Base-by-base conservation (phyloP, 2,797 vertebrate genomes). In the Lophotriccus pileatus region DNA sequence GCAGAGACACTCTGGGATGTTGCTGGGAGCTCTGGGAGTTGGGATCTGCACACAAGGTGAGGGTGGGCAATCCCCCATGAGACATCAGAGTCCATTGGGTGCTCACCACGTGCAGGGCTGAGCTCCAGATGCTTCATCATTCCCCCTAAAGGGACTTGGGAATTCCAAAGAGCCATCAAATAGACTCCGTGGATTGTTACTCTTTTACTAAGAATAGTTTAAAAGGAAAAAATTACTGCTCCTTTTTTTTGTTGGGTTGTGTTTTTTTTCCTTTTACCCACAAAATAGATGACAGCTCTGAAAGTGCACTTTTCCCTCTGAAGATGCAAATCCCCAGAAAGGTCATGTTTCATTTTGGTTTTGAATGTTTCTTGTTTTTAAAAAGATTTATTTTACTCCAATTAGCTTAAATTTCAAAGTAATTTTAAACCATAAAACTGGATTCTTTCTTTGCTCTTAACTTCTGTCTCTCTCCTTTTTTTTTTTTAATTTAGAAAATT, bases 361-460 rank as follows among this genome's bases (percentile, higher is more conserved):
- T 91, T 72, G 87, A 75, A 63, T 94, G 89, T 96, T 94, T 94
- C 93, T 89, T 89, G 78, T 92, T 96, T 94, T 70, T 64, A 53
- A 91, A 39, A 87, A 91, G 60, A 76, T 87, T 89, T 89, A 30
- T 94, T 89, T 95, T 80, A 46, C 60, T 92, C 60, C 91, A 92
- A 95, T 92, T 96, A 96, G 79, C 79, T 96, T 87, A 83, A 60
- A 93, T 96, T 96, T 96, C 96, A 91, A 96, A 96, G 95, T 77
- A 10, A 85, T 74, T 89, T 92, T 10, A 92, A 95, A 77, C 79
- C 49, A 94, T 56, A 87, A 77, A 77, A 60, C 37, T 28, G 46
- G 53, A 75, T 74, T 85, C 20, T 59, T 87, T 78, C 79, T 85
- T 87, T 77, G 46, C 83, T 88, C 85, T 15, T 27, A 90, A 90